phyloP scores from a whole-genome alignment of 1,140 invertebrate species.

The Danaus plexippus region DNA sequence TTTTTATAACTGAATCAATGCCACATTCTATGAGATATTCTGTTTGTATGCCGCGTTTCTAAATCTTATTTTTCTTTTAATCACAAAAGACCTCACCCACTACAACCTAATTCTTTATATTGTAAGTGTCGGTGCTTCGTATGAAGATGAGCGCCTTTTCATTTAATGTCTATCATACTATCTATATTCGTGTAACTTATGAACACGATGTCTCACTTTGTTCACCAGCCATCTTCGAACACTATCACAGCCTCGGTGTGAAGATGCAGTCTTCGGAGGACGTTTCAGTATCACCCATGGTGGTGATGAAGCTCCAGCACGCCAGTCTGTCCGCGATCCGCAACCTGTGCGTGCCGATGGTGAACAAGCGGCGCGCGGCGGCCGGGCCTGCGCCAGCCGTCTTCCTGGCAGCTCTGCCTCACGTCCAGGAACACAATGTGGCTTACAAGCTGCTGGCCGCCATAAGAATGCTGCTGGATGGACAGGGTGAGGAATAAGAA shows the following conservation, averaged over 20 bases:
- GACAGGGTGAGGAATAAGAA: constrained; percentile 33
- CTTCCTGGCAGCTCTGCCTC: constrained; percentile 80
- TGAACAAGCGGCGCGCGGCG: constrained; percentile 83
- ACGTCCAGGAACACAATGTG: constrained; percentile 83
- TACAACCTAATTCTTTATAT: too few relatives aligned
- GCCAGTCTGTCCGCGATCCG: constrained; percentile 85
- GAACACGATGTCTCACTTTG: too few relatives aligned
- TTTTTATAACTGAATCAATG: too few relatives aligned
- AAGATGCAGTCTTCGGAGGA: constrained; percentile 10
- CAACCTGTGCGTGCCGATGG: constrained; percentile 85
- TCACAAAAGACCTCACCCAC: too few relatives aligned
- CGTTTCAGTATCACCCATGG: too few relatives aligned
- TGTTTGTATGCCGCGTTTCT: too few relatives aligned
- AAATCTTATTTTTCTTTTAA: too few relatives aligned
- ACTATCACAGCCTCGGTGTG: constrained; percentile 31
- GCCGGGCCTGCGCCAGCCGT: constrained; percentile 71
- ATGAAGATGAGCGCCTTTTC: too few relatives aligned
- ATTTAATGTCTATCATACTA: too few relatives aligned
- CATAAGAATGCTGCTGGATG: constrained; percentile 80
- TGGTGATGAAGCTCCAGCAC: constrained; percentile 78
- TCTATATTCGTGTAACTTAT: too few relatives aligned
- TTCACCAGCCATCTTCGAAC: constrained; percentile 48
- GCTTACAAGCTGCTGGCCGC: constrained; percentile 91
- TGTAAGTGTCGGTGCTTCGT: too few relatives aligned
- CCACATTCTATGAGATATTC: background rate